Evolutionary conservation across 1,140 invertebrate species (phyloP).

Genomic region (Sinella curviseta): DNA sequence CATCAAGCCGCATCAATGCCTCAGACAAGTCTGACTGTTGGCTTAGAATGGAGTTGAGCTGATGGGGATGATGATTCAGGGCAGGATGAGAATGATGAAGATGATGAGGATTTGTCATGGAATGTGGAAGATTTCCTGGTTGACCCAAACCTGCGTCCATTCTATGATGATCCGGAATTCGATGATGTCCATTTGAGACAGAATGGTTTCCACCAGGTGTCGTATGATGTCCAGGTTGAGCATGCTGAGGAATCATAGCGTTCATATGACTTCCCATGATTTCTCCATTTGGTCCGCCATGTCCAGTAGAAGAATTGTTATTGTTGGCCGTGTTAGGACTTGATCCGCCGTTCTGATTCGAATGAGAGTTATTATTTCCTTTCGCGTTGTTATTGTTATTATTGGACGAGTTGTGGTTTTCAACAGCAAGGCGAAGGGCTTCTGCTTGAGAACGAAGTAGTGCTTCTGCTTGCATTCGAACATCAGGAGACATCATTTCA

Average conservation of each 20-base stretch:
- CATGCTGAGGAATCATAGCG: constrained; percentile 33
- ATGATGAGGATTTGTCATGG: constrained; percentile 27
- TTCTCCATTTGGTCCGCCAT: constrained; percentile 34
- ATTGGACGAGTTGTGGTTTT: constrained; percentile 27
- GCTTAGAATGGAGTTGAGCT: constrained; percentile 39
- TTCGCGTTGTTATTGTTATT: constrained; percentile 33
- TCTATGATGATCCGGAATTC: constrained; percentile 27
- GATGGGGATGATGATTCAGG: constrained; percentile 44
- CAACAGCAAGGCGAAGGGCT: constrained; percentile 73
- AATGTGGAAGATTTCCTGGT: constrained; percentile 34
- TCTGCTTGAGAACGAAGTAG: constrained; percentile 78
- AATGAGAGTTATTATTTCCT: constrained; percentile 26
- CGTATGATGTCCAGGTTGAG: constrained; percentile 26
- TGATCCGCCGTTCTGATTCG: constrained; percentile 9
- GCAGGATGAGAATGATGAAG: constrained; percentile 23
- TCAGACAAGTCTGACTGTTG: constrained; percentile 45
- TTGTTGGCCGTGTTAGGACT: not conserved
- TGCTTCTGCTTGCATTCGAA: constrained; percentile 78
- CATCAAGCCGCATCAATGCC: constrained; percentile 44
- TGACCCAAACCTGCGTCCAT: constrained; percentile 27
- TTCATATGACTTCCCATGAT: constrained; percentile 35
- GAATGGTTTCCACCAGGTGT: constrained; percentile 27
- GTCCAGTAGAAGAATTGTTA: not conserved
- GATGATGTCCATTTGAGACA: constrained; percentile 35
- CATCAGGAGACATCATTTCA: constrained; percentile 60